Conservation (phyloP, 2,888 invertebrate genomes). For the Pollenia angustigena region DNA sequence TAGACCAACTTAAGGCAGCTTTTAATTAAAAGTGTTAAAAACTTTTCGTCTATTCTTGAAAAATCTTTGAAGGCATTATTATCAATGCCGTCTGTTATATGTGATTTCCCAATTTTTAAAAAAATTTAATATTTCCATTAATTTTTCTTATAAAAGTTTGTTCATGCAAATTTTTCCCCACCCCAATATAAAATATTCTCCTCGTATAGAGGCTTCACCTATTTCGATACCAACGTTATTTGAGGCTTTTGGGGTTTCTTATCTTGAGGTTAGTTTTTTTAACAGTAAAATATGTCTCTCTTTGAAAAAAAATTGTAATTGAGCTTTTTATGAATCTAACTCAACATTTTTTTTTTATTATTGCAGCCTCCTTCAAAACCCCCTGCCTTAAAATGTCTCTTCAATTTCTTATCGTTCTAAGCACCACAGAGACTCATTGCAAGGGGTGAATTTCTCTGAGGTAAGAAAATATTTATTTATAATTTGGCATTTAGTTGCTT, state of each 20-base stretch:
- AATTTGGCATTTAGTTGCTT: constrained; percentile 22
- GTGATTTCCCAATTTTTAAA: no score
- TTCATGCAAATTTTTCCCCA: not conserved
- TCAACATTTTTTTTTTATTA: constrained; percentile 39
- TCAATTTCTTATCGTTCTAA: not conserved
- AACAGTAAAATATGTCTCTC: constrained; percentile 40
- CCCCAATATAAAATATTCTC: constrained; percentile 29
- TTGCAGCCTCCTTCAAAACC: not conserved
- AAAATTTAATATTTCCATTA: no score
- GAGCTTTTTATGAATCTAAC: constrained; percentile 40
- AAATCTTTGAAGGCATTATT: no score
- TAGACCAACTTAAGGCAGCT: no score
- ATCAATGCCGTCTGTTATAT: no score
- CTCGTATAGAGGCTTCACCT: constrained; percentile 46
- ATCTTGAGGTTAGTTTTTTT: constrained; percentile 71
- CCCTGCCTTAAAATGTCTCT: not conserved
- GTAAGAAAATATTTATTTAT: constrained; percentile 57
- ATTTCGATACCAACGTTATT: constrained; percentile 64
- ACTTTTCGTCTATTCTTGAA: no score
- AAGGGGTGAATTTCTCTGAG: constrained; percentile 31
- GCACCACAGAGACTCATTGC: not conserved
- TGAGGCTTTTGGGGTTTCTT: constrained; percentile 72
- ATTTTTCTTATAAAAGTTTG: no score
- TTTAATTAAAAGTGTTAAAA: no score
- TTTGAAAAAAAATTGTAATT: constrained; percentile 28